Evolutionary conservation across 2,113 vertebrate species (phyloP), one percentile per base, ranked within the genome.

Genomic region (Pterocles orientalis): DNA sequence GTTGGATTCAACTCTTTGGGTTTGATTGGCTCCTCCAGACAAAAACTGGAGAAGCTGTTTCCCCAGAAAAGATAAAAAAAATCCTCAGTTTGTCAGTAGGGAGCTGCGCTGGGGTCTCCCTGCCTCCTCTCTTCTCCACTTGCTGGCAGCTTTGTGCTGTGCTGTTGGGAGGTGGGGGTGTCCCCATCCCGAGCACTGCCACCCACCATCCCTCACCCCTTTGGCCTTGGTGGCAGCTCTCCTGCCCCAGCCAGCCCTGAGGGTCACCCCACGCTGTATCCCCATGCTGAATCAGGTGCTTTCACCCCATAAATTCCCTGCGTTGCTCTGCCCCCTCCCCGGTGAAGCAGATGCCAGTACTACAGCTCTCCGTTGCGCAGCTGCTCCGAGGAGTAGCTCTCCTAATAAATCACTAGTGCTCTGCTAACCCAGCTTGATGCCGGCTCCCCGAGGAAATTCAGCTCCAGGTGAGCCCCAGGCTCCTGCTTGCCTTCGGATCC

Each of bases 1-100:
- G 76, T 56, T 7, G 0, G 73, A 31, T 82, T 79, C 48, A 47
- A 15, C 73, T 39, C 69, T 72, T 66, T 65, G 72, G 57, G 62
- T 82, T 85, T 83, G 73, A 92, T 82, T 91, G 89, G 65, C 82
- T 92, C 71, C 14, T 96, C 60, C 73, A 90, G 76, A 86, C 81
- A 75, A 86, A 85, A 76, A 20, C 12, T n/a, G 31, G 33, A 86
- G 69, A 48, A 91, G 18, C 34, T 10, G 18, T 58, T 86, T 86
- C 60, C 36, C 45, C 47, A 26, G 29, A 33, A 76, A 86, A 47
- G 26, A n/a, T 20, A 47, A 14, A 25, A 25, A 47, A 33, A 72
- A 18, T n/a, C 26, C 24, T 88, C 6, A 1, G 41, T 91, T 41
- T 57, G 54, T 57, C 16, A 33, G 24, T 47, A 79, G 5, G 53